These are phyloP conservation scores for Sinonovacula constricta DNA, from an alignment of 1,140 invertebrate genomes.

Conservation along the genomic window DNA sequence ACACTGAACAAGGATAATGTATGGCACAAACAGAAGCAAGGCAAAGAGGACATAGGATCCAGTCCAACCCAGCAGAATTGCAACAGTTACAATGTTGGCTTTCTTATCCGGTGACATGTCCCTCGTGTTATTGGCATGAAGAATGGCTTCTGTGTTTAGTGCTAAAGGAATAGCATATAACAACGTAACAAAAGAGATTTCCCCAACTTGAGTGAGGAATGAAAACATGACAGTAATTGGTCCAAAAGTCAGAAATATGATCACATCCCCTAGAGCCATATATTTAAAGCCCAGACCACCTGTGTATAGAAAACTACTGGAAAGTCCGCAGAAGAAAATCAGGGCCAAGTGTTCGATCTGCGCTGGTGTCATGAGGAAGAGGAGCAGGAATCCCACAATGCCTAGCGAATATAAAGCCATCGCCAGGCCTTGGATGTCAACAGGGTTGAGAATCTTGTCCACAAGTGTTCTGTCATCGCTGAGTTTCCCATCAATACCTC, in stretches of 20 bases:
- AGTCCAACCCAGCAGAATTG: constrained; percentile 94
- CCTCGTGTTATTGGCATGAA: constrained; percentile 96
- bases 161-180: constrained; percentile 96
- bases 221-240: too few species aligned
- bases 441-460: constrained; percentile 90
- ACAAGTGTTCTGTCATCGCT: constrained; percentile 94
- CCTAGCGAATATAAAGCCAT: constrained; percentile 92
- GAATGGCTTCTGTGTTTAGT: constrained; percentile 95
- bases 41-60: constrained; percentile 95
- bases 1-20: constrained; percentile 91
- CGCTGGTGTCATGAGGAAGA: constrained; percentile 90
- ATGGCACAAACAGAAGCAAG: constrained; percentile 93
- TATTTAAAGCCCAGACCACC: constrained; percentile 95
- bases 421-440: constrained; percentile 92
- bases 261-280: constrained; percentile 92
- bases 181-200: constrained; percentile 83
- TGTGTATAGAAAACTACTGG: constrained; percentile 88
- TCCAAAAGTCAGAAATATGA: constrained; percentile 96
- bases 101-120: constrained; percentile 91
- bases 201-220: constrained; percentile 93
- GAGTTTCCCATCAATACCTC: constrained; percentile 93
- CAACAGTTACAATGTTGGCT: constrained; percentile 94
- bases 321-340: constrained; percentile 96
- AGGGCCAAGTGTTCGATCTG: constrained; percentile 95
- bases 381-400: constrained; percentile 91